Percentiles rank a stretch among this genome's conserved stretches.
Evolutionary conservation across 2,113 vertebrate species (phyloP).

Genomic region (Neolamprologus longior): DNA sequence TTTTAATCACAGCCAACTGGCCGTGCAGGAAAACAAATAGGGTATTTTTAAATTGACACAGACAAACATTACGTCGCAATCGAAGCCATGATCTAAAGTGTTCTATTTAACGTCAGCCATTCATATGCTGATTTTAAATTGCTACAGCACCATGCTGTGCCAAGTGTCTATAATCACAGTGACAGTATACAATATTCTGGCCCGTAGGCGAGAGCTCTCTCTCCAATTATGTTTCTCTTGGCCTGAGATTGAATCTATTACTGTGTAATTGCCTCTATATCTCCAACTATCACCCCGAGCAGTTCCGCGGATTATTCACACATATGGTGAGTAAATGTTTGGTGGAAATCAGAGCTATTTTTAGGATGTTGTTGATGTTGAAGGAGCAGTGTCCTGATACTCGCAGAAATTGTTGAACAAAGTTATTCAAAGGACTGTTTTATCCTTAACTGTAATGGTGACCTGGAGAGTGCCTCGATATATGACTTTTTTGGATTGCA

Average conservation of each 20-base stretch:
- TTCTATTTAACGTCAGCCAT: conserved; percentile 26
- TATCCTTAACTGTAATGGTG: background rate
- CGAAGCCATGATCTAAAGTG: conserved; percentile 22
- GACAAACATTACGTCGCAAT: conserved; percentile 22
- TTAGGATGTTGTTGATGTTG: conserved; percentile 29
- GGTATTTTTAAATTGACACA: conserved; percentile 28
- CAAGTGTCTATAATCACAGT: conserved; percentile 49
- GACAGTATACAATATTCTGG: conserved; percentile 47
- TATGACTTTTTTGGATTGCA: background rate
- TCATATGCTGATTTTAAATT: conserved; percentile 50
- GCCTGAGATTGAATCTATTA: conserved; percentile 61
- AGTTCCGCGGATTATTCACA: conserved; percentile 54
- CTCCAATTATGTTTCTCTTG: conserved; percentile 57
- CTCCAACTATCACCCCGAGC: conserved; percentile 46
- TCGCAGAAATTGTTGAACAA: background rate
- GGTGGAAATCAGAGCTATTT: conserved; percentile 42
- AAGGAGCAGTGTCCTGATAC: conserved; percentile 3
- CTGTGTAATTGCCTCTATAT: conserved; percentile 62
- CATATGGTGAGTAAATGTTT: conserved; percentile 51
- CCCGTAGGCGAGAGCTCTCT: conserved; percentile 42
- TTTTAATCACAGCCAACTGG: conserved; percentile 2
- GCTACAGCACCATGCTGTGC: conserved; percentile 17
- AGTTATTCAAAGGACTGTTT: background rate
- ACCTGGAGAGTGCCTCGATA: background rate
- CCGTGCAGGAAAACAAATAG: background rate